These are phyloP conservation scores for Gymnosoma rotundatum DNA, from an alignment of 2,888 invertebrate species.

Conservation along the genomic window DNA sequence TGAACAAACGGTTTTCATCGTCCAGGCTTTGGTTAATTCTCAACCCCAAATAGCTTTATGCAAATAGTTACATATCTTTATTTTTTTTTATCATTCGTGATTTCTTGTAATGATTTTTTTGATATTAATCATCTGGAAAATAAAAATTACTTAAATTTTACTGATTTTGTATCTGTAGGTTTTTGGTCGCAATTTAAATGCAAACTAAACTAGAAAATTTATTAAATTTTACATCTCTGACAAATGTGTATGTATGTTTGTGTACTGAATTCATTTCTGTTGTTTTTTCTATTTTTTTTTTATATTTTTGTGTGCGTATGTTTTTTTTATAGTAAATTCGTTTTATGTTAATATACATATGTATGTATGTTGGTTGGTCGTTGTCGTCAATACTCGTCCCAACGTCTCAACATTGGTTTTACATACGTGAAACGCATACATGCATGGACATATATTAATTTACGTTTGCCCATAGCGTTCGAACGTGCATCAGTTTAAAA, in stretches of 20 bases:
- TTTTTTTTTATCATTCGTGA: too few species aligned
- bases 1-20: too few species aligned
- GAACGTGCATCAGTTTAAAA: conserved; percentile 27
- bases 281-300: conserved; percentile 21
- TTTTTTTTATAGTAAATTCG: conserved; percentile 18
- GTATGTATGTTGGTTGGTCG: conserved; percentile 29
- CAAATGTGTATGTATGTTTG: not conserved
- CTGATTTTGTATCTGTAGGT: too few species aligned
- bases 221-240: conserved; percentile 18
- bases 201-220: too few species aligned
- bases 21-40: too few species aligned
- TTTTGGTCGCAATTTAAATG: too few species aligned
- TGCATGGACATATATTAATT: not conserved
- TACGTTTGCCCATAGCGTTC: conserved; percentile 9
- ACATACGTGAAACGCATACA: not conserved
- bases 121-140: too few species aligned
- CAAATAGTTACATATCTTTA: too few species aligned
- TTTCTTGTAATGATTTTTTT: too few species aligned
- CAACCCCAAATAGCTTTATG: too few species aligned
- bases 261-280: conserved; percentile 28
- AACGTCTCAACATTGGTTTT: conserved; percentile 33
- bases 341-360: conserved; percentile 10
- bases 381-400: conserved; percentile 16
- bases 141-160: too few species aligned
- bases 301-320: conserved; percentile 1